phyloP scores from a whole-genome alignment of 2,888 invertebrate species.

The Cephus spinipes region DNA sequence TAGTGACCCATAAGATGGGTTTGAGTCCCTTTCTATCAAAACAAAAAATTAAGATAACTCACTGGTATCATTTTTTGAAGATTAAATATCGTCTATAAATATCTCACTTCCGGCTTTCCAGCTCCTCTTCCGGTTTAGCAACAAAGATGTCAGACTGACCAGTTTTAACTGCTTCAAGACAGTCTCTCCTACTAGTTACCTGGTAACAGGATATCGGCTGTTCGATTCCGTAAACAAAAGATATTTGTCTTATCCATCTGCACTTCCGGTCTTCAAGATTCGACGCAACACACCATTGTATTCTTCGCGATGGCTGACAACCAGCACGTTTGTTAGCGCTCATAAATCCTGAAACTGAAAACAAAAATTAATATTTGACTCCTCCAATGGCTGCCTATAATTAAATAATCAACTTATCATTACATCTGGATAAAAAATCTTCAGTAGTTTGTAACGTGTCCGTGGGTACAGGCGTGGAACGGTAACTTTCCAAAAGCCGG shows the following conservation, averaged over 20 bases:
- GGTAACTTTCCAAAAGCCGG: slow-evolving; percentile 73
- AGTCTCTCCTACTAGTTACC: slow-evolving; percentile 72
- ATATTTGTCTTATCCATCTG: slow-evolving; percentile 80
- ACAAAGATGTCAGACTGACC: slow-evolving; percentile 80
- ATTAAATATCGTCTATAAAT: background rate
- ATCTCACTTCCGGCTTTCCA: slow-evolving; percentile 75
- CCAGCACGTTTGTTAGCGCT: slow-evolving; percentile 54
- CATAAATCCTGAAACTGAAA: slow-evolving; percentile 59
- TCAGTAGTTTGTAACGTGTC: slow-evolving; percentile 72
- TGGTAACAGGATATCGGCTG: slow-evolving; percentile 84
- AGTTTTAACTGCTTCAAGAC: slow-evolving; percentile 75
- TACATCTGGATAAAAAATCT: slow-evolving; percentile 73
- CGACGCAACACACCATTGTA: slow-evolving; percentile 75
- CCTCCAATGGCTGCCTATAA: background rate
- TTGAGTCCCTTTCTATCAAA: slow-evolving; percentile 70
- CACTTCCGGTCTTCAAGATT: slow-evolving; percentile 82
- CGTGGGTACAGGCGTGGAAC: slow-evolving; percentile 63
- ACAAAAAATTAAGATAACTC: background rate
- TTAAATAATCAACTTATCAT: slow-evolving; percentile 16
- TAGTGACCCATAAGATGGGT: slow-evolving; percentile 74
- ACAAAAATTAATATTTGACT: background rate
- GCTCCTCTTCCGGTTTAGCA: slow-evolving; percentile 78
- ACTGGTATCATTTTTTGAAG: background rate
- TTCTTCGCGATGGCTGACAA: slow-evolving; percentile 56
- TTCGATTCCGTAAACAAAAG: slow-evolving; percentile 79